Evolutionary conservation across 2,888 invertebrate genomes (phyloP).

Genomic region (Agriopis leucophaearia): DNA sequence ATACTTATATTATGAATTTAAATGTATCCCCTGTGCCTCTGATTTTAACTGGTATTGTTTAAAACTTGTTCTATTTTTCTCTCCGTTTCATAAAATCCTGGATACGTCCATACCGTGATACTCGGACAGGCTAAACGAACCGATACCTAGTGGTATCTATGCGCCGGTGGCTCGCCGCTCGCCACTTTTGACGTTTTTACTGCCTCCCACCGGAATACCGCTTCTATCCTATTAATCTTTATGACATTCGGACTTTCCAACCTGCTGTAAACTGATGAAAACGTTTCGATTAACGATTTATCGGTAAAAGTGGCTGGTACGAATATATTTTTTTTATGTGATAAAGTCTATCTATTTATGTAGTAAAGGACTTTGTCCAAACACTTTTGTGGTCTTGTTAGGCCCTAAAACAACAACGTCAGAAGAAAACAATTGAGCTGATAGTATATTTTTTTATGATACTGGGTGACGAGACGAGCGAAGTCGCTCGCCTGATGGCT

Average conservation of each 20-base stretch:
- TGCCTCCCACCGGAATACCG: constrained; percentile 34
- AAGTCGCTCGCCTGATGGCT: too few relatives aligned
- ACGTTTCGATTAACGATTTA: constrained; percentile 17
- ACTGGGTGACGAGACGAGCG: too few relatives aligned
- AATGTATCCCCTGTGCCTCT: too few relatives aligned
- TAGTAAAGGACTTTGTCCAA: too few relatives aligned
- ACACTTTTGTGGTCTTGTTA: too few relatives aligned
- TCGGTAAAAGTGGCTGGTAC: not conserved
- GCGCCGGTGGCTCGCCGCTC: constrained; percentile 16
- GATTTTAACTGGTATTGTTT: not conserved
- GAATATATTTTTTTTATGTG: not conserved
- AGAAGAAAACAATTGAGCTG: too few relatives aligned
- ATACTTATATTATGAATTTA: too few relatives aligned
- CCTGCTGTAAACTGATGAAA: constrained; percentile 34
- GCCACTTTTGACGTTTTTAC: constrained; percentile 41
- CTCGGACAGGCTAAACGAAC: constrained; percentile 30
- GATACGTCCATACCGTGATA: constrained; percentile 8
- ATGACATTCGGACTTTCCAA: constrained; percentile 46
- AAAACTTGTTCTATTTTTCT: not conserved
- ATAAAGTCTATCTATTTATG: not conserved
- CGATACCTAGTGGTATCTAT: constrained; percentile 27
- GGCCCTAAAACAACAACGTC: too few relatives aligned
- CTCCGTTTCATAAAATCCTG: constrained; percentile 1
- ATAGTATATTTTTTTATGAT: too few relatives aligned
- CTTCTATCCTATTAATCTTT: constrained; percentile 44